Base-by-base conservation (phyloP, 2,113 vertebrate genomes). In the Phyllostomus discolor region DNA sequence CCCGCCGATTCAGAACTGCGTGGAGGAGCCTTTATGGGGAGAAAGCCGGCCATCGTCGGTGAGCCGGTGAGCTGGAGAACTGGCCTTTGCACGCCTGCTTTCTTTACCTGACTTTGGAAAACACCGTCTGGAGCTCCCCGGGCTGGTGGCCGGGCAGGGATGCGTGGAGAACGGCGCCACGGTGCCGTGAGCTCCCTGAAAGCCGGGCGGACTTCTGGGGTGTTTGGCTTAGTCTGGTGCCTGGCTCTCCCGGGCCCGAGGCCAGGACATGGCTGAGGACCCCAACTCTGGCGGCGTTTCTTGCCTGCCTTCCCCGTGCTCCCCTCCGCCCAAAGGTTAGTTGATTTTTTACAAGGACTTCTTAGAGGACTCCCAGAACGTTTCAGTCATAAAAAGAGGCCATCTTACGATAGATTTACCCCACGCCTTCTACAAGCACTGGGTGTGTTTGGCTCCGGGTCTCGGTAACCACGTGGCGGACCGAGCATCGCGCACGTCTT, bases 311-410 rank as follows among this genome's bases (percentile, higher is more conserved):
- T 33, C 57, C 80, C 62, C 75, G 57, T 22, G 72, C 22, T 22
- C 7, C 17, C 24, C 59, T 24, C 26, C 19, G 50, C 35, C 92
- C 92, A 90, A 94, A 96, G 85, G 95, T 97, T 96, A 96, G 95
- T 96, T 96, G 95, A 96, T 73, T 95, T 88, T 83, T 90, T 90
- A 50, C 26, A 92, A 83, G 38, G 26, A 22, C 70, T 91, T 96
- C 69, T n/a, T 14, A 66, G 57, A 70, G 66, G 84, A 78, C 59
- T 92, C 96, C 52, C 59, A 41, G 28, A 95, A 75, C 83, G 88
- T 90, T 93, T 24, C 92, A 70, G 70, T 75, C 82, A 88, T 70
- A 94, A 95, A 87, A 69, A 75, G 95, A 96, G 92, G 85, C 43
- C 41, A 64, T 73, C 76, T 91, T 76, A 72, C 43, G 70, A 59